Base-by-base conservation (phyloP, 2,888 invertebrate genomes). In the Drosophila falleni region DNA sequence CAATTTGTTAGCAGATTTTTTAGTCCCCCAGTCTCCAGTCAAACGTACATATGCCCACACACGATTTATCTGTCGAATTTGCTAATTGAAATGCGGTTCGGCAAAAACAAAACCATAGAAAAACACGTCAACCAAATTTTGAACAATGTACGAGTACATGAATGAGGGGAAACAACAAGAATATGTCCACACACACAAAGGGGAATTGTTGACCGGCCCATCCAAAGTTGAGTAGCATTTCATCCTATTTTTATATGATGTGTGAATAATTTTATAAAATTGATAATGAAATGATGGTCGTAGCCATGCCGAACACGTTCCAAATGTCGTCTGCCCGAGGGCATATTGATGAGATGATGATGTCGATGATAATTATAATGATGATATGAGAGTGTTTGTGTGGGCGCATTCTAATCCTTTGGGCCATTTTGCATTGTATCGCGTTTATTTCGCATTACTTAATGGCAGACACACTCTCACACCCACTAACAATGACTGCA, bases 291-390 rank as follows among this genome's bases (percentile, higher is more conserved):
- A 54, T 64, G 61, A 62, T 67, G 59, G 58, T 50, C 46, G 67
- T 81, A 72, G 47, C 41, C 42, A 84, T 81, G 82, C 84, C 55
- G 31, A 47, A 61, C 84, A 84, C 84, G 87, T 81, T 50, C 60
- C 51, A 15, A 41, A 39, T 39, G 51, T n/a, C 59, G 55, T 29
- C 62, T 65, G 54, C n/a, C 41, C 49, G 60, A 35, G 42, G 55
- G 55, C 66, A 59, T 39, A 56, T 29, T 49, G 51, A 73, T 62
- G 53, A 29, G 67, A 64, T 62, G 77, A 74, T 77, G 61, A 72
- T 11, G 33, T 60, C 70, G 51, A 62, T 60, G 41, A 62, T 66
- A 29, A 60, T 78, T 56, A 53, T 72, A 54, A 39, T 78, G 67
- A 39, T 50, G 53, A 66, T 80, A 41, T 79, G 35, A 62, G 58